Percentiles rank a stretch among this genome's conserved stretches.
These are phyloP conservation scores for Acestrorhynchus altus DNA, from an alignment of 2,797 vertebrate genomes.

Conservation along the genomic window DNA sequence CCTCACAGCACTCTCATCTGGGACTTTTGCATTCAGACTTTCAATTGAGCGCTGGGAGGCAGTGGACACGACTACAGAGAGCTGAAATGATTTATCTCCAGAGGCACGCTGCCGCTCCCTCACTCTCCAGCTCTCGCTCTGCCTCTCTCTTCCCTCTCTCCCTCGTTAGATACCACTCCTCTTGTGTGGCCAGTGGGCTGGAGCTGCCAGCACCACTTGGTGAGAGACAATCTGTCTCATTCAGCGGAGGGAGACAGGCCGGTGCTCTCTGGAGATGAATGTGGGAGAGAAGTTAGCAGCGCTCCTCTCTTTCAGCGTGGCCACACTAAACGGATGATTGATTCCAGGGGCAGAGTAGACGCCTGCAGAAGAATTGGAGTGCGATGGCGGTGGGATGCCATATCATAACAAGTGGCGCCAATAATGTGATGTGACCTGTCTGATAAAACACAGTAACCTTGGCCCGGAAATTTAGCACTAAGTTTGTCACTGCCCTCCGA, in stretches of 20 bases:
- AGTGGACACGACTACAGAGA: conserved; percentile 23
- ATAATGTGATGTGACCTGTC: conserved; percentile 34
- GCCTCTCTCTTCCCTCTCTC: not conserved
- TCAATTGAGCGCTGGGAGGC: conserved; percentile 14
- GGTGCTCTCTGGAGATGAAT: conserved; percentile 41
- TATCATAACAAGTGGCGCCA: conserved; percentile 47
- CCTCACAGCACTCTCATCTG: conserved; percentile 1
- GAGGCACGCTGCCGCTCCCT: conserved; percentile 6
- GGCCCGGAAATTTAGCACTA: conserved; percentile 19
- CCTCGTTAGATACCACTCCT: conserved; percentile 26
- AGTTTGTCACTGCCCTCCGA: conserved; percentile 11
- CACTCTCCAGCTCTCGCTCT: not conserved
- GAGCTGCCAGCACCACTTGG: conserved; percentile 39
- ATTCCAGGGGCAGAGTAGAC: conserved; percentile 37
- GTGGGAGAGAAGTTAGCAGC: conserved; percentile 20
- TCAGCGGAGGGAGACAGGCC: conserved; percentile 48
- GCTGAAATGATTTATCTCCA: conserved; percentile 33
- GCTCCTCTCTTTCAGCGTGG: conserved; percentile 3
- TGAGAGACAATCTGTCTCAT: conserved; percentile 57
- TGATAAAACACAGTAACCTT: conserved; percentile 31
- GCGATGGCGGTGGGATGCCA: conserved; percentile 20
- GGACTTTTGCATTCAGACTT: conserved; percentile 14
- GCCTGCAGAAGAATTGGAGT: conserved; percentile 25
- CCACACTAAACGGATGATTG: conserved; percentile 48
- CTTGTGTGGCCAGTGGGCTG: conserved; percentile 39